Evolutionary conservation across 2,113 vertebrate species (phyloP).

Genomic region (Aldabrachelys gigantea): DNA sequence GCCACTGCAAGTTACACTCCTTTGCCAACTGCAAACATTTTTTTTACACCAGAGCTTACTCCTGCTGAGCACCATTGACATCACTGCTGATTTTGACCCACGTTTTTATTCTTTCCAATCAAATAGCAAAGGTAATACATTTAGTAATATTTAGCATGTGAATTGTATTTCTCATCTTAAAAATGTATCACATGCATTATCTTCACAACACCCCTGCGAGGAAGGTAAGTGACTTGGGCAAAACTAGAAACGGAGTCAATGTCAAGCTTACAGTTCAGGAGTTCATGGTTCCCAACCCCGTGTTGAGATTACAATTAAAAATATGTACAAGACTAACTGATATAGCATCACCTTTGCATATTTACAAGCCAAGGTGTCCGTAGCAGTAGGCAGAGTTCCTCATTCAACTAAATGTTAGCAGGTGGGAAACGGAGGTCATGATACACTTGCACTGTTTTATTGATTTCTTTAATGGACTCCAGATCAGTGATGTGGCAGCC

Average conservation of each 20-base stretch:
- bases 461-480: constrained; percentile 65
- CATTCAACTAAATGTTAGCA: constrained; percentile 28
- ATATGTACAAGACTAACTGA: background rate
- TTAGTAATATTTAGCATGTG: background rate
- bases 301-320: background rate
- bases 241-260: background rate
- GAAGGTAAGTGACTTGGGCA: background rate
- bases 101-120: background rate
- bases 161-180: background rate
- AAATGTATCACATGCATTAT: background rate
- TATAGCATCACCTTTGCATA: background rate
- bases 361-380: background rate
- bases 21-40: background rate
- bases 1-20: background rate
- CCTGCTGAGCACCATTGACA: background rate
- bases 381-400: background rate
- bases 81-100: background rate
- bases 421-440: constrained; percentile 24
- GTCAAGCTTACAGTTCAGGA: background rate
- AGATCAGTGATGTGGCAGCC: constrained; percentile 51
- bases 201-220: background rate
- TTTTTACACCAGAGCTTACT: background rate
- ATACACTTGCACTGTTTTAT: constrained; percentile 57
- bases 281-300: background rate
- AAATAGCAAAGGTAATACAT: background rate